Base-by-base conservation (phyloP, 1,140 invertebrate genomes). In the Hylaeus anthracinus region DNA sequence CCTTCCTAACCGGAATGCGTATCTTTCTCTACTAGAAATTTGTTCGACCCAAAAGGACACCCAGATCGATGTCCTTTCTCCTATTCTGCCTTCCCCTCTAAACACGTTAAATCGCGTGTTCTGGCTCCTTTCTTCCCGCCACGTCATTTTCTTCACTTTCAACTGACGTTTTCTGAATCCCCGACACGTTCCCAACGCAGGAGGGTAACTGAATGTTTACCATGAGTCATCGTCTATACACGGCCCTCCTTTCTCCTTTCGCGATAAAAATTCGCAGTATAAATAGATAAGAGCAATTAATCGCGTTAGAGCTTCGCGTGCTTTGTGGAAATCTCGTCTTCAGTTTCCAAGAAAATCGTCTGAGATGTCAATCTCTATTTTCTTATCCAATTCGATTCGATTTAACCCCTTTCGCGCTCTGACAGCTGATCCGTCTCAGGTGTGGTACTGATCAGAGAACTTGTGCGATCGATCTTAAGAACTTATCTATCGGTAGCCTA, bases 141-240 rank as follows among this genome's bases (percentile, higher is more conserved):
- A 58, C 69, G 84, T 86, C 79, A 86, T 86, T 79, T 73, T 85
- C 45, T 67, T 73, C 76, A 9, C 60, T 70, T 43, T 56, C 37
- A 15, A 45, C 12, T 39, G 15, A 8, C 48, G 77, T 67, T 53
- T 53, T 81, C 73, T 63, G 65, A 77, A 81, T 81, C 67, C 63
- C 69, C 60, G 69, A 70, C 78, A 84, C 69, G 79, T 81, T 53
- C 63, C 51, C n/a, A 10, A 8, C 39, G 41, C 58, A 61, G 45
- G 53, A 65, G 74, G 67, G 61, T 83, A 76, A 83, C 63, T 60
- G 71, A 70, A 75, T 55, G 53, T 64, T 83, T 76, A 39, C 56
- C 51, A 58, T 79, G 71, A 86, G 67, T 86, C 84, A 86, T 72
- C 72, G 63, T 78, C 70, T 76, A 85, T 85, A 85, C 76, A 55